Percentiles rank a stretch among this genome's conserved stretches.
Evolutionary conservation across 2,888 invertebrate species (phyloP).

Genomic region (Drosophila demipolita): DNA sequence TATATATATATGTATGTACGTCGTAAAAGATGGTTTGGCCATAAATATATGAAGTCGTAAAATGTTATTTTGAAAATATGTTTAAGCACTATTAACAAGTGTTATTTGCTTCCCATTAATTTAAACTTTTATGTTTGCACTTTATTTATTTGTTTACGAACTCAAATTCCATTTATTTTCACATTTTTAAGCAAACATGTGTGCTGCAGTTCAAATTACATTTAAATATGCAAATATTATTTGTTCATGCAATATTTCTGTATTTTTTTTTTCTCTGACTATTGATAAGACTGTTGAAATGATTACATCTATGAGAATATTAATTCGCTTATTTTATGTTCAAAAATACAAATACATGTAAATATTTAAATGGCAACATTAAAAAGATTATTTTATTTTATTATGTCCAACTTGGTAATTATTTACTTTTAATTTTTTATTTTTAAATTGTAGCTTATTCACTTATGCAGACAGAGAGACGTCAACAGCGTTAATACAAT

Average conservation of each 20-base stretch:
- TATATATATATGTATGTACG: not conserved
- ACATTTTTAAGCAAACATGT: conserved; percentile 38
- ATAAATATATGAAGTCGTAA: conserved; percentile 2
- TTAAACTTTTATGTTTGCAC: conserved; percentile 1
- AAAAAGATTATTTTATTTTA: conserved; percentile 20
- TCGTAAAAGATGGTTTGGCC: not conserved
- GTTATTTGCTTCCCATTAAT: conserved; percentile 10
- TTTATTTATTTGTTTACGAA: conserved; percentile 37
- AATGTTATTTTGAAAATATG: not conserved
- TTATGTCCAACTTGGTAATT: not conserved
- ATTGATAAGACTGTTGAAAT: conserved; percentile 36
- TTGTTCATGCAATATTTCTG: conserved; percentile 40
- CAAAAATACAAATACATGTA: conserved; percentile 59
- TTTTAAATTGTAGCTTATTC: conserved; percentile 2
- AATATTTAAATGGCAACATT: conserved; percentile 44
- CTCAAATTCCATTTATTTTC: conserved; percentile 47
- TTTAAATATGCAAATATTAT: conserved; percentile 34
- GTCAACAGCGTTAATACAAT: conserved; percentile 2
- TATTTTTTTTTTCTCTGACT: conserved; percentile 27
- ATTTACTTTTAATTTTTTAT: not conserved
- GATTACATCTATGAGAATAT: conserved; percentile 40
- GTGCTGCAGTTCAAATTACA: conserved; percentile 51
- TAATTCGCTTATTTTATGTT: conserved; percentile 52
- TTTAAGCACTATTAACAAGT: not conserved
- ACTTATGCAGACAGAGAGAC: conserved; percentile 2